These are phyloP conservation scores for Lathronympha strigana DNA, from an alignment of 2,888 invertebrate species.

Conservation along the genomic window DNA sequence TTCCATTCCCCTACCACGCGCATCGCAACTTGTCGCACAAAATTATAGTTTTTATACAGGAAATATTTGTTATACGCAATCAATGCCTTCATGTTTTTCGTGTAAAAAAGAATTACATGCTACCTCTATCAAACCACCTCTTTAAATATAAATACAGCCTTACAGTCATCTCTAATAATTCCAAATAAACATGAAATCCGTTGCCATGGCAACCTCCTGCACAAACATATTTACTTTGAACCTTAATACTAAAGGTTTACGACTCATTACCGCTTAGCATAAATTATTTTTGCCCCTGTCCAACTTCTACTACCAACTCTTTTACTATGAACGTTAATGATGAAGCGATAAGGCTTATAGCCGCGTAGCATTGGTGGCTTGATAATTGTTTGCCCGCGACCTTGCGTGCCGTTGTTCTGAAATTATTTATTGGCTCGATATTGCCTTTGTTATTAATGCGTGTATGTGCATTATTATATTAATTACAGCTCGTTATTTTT, in stretches of 20 bases:
- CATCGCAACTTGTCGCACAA: too few species aligned
- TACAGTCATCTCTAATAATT: constrained; percentile 27
- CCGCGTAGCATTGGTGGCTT: constrained; percentile 6
- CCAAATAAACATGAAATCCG: constrained; percentile 23
- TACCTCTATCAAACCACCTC: not conserved
- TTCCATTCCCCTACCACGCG: too few species aligned
- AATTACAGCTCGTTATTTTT: not conserved
- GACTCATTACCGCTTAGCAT: constrained; percentile 2
- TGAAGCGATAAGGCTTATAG: not conserved
- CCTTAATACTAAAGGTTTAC: not conserved
- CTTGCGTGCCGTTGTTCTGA: constrained; percentile 28
- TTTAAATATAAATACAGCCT: not conserved
- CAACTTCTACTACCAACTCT: not conserved
- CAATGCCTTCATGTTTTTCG: too few species aligned
- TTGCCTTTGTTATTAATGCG: constrained; percentile 13
- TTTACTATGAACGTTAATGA: not conserved
- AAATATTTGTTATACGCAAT: too few species aligned
- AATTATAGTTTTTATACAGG: too few species aligned
- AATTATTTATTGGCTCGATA: constrained; percentile 24
- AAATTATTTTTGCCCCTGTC: too few species aligned
- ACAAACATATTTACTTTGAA: not conserved
- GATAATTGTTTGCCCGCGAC: constrained; percentile 33
- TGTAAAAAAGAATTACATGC: not conserved
- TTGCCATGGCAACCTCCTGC: constrained; percentile 26
- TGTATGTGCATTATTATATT: not conserved